Evolutionary conservation across 2,797 vertebrate species (phyloP), one percentile per base, ranked within the genome.

Genomic region (Cossypha heuglini): DNA sequence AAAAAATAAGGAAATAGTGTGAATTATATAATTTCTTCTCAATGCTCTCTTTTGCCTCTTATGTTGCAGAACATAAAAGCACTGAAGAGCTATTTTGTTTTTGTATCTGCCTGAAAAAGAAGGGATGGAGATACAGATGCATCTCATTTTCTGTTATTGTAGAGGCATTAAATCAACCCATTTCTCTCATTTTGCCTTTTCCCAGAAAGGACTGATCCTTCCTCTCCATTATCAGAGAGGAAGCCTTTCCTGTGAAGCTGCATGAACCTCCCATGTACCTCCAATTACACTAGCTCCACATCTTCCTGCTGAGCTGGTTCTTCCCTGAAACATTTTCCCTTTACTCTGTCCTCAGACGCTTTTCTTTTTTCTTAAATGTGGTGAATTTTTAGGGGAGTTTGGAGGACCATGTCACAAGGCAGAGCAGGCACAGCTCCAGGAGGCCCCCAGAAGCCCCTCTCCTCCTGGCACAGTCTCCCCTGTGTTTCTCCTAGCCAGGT

Each of bases 381-480:
- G 10, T 31, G 29, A 45, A n/a, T 49, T 84, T 94, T 57, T 26
- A 35, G 43, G 37, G 19, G 26, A 67, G 24, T 54, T 20, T 1
- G 0, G 35, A 69, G 20, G 16, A 79, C 1, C 2, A 2, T 8
- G 46, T 22, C 1, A 2, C 0, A 6, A 63, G 11, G 9, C 0
- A 1, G 54, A 42, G 64, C 3, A 2, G 0, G 13, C 1, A 3
- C 4, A 46, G 33, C 63, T n/a, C 52, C 54, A 18, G 57, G n/a
- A 43, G 37, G 28, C 45, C 81, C 48, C 76, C 1, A 9, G 58
- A 84, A 81, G 17, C 3, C 3, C 10, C 29, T 62, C 26, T 42
- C 55, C 45, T 90, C 45, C 69, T 29, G 20, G 28, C 28, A 52
- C 1, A 1, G 5, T 28, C 29, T 63, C 48, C 28, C 28, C 29